These are phyloP conservation scores for Charaxes varanes DNA, from an alignment of 1,140 invertebrate species.

Conservation along the genomic window DNA sequence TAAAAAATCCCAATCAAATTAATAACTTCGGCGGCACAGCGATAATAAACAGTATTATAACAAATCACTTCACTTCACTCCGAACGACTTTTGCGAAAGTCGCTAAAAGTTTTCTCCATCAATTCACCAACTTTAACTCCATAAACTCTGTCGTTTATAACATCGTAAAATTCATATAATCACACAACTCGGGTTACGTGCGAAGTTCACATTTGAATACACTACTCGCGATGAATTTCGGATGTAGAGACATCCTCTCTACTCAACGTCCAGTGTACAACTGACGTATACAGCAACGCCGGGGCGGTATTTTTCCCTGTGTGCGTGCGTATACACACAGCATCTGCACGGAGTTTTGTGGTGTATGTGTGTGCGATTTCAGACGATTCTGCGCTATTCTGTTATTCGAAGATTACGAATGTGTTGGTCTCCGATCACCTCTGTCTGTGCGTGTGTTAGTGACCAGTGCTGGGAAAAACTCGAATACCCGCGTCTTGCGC, in stretches of 20 bases:
- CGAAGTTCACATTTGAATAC: conserved; percentile 24
- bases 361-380: conserved; percentile 44
- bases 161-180: conserved; percentile 7
- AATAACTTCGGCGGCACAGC: conserved; percentile 1
- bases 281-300: conserved; percentile 43
- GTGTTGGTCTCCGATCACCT: conserved; percentile 42
- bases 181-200: conserved; percentile 11
- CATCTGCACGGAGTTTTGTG: conserved; percentile 28
- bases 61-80: conserved; percentile 14
- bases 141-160: conserved; percentile 6
- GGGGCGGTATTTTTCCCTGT: conserved; percentile 34
- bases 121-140: conserved; percentile 8
- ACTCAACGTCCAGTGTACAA: conserved; percentile 25
- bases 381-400: conserved; percentile 32
- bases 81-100: conserved; percentile 8
- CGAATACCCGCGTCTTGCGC: conserved; percentile 30
- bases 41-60: conserved; percentile 9
- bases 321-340: conserved; percentile 29
- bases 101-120: conserved; percentile 17
- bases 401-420: conserved; percentile 29
- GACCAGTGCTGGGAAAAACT: conserved; percentile 30
- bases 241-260: conserved; percentile 18
- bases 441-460: conserved; percentile 26
- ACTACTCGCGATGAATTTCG: conserved; percentile 8
- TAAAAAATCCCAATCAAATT: conserved; percentile 15